Evolutionary conservation across 2,797 vertebrate genomes (phyloP), one percentile per base, ranked within the genome.

Genomic region (Gephyroberyx darwinii): DNA sequence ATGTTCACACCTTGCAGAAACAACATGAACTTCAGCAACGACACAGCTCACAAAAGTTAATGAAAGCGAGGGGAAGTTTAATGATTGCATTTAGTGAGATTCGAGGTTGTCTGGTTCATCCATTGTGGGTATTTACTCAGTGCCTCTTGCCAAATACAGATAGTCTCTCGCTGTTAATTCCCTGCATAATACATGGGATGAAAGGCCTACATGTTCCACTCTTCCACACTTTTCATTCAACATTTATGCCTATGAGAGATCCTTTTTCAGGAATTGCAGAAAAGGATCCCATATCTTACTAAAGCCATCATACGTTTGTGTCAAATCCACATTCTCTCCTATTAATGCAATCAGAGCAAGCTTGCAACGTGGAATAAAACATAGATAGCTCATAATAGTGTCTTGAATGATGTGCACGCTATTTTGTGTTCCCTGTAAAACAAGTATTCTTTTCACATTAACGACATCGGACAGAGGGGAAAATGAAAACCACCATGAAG

Each of bases 71-170:
- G 68, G 20, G 39, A 72, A 74, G 71, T 81, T 82, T 75, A 86
- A 80, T 80, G 78, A 84, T 75, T 82, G 70, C 35, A 58, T 81
- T 84, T 69, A 67, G 66, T 71, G 55, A 63, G 48, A 82, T 86
- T 79, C 33, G 59, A 66, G 73, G 67, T 75, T 84, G 79, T 70
- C 69, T 82, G 77, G 58, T 78, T 87, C 73, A 71, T 81, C 78
- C 80, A 81, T 90, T 82, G 69, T 57, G 76, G 50, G 68, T 83
- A 80, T 86, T 88, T 88, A 74, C 75, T 75, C 78, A 66, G 64
- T 63, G 75, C 47, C 61, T 87, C 75, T 76, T 84, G 86, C 83
- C 86, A 86, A 85, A 80, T 71, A 75, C 80, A 86, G 84, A 85
- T 85, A 86, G 54, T 75, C 77, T 84, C 58, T 60, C 65, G 62